Conservation (phyloP, 2,113 vertebrate genomes). For the Saimiri boliviensis region DNA sequence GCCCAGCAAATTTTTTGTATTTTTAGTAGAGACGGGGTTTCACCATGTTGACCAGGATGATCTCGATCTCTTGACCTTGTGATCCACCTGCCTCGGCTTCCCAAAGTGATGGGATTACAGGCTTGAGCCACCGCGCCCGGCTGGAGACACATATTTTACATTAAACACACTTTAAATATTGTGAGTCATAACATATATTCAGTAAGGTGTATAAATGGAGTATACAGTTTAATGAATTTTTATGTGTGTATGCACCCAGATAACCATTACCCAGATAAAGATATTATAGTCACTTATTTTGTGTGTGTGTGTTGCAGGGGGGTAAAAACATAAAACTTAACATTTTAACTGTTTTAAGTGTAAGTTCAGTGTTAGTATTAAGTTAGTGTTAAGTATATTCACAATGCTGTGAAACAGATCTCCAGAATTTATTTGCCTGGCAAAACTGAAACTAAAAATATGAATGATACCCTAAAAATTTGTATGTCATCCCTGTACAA, state of each 20-base stretch:
- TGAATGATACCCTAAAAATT: neutral
- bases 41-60: too few relatives aligned
- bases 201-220: neutral
- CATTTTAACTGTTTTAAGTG: neutral
- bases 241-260: neutral
- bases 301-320: neutral
- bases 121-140: too few relatives aligned
- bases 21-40: too few relatives aligned
- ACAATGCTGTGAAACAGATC: neutral
- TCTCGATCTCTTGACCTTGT: too few relatives aligned
- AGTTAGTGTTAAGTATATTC: neutral
- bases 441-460: conserved; percentile 18
- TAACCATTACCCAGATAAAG: neutral
- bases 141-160: neutral
- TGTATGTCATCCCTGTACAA: neutral
- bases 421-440: conserved; percentile 2
- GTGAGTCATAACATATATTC: conserved; percentile 2
- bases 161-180: conserved; percentile 20
- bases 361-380: neutral
- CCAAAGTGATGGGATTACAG: too few relatives aligned
- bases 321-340: neutral
- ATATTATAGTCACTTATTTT: neutral
- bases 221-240: neutral
- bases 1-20: too few relatives aligned
- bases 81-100: too few relatives aligned